phyloP scores from a whole-genome alignment of 92 coral and sea anemone genomes.

The Bergia puertoricense region DNA sequence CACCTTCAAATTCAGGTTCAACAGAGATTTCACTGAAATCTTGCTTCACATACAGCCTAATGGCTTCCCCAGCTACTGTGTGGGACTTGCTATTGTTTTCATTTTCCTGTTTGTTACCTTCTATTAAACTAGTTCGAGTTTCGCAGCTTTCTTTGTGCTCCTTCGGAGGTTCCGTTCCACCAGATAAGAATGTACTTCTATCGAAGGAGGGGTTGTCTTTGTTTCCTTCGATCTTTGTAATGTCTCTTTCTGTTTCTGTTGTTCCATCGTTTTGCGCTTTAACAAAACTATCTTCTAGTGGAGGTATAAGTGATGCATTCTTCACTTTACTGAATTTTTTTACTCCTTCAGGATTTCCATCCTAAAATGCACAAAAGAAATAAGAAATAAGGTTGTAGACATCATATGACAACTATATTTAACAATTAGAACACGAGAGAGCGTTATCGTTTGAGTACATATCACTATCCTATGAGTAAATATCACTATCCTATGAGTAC shows the following conservation, averaged over 20 bases:
- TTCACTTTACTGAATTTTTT: constrained; percentile 2
- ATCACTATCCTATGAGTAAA: no score
- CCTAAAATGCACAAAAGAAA: constrained; percentile 45
- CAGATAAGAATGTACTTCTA: background rate
- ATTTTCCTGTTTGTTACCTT: background rate
- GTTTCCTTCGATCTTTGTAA: background rate
- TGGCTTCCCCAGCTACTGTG: constrained; percentile 3
- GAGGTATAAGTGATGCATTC: constrained; percentile 49
- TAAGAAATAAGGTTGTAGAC: background rate
- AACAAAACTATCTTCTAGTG: constrained; percentile 75
- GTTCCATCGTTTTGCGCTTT: constrained; percentile 44
- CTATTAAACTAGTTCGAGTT: background rate
- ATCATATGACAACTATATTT: no score
- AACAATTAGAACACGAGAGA: no score
- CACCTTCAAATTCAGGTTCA: constrained; percentile 84
- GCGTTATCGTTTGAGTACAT: no score
- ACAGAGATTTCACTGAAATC: constrained; percentile 78
- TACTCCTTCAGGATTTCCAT: constrained; percentile 40
- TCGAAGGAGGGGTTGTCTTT: background rate
- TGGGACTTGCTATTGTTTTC: background rate
- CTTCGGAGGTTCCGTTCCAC: background rate
- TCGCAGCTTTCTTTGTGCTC: background rate
- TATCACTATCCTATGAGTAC: no score
- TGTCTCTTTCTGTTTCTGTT: constrained; percentile 6
- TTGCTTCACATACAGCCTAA: constrained; percentile 70